Base-by-base conservation (phyloP, 2,888 invertebrate species). In the Ochropleura plecta region DNA sequence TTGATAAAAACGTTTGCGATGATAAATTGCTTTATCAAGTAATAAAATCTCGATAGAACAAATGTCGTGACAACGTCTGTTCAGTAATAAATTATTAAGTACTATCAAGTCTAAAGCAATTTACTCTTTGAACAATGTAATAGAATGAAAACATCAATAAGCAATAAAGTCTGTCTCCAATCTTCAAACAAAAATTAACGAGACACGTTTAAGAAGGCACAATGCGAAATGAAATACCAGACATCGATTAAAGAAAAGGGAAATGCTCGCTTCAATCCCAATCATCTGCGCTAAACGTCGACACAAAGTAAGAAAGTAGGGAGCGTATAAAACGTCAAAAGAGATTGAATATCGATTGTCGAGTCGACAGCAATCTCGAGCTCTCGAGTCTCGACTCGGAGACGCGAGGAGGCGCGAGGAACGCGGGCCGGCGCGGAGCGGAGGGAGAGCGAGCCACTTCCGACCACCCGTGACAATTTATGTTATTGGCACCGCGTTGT, bases 321-420 rank as follows among this genome's bases (percentile, higher is more conserved):
- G 93, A 94, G 93, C 92, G 94, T 91, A 94, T 94, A 94, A 93
- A 94, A 94, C 93, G 94, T 95, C 95, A 95, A 95, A 91, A 95
- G 95, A 96, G 96, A 96, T 96, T 96, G 96, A 96, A 95, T 96
- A 96, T 96, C 95, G 96, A 96, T 96, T 96, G 95, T 94, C 89
- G 93, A 94, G 92, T 93, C 94, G 94, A 94, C 94, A 93, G 95
- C 95, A 94, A 95, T 95, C 93, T 93, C 92, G 88, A 88, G 82
- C 82, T 82, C 90, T 87, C 86, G 86, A 86, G 81, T 82, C 90
- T 87, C 86, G 86, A 86, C 82, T 60, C 77, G 60, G 78, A 86
- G 88, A 89, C 82, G 82, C 82, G 82, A 74, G 86, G 84, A 84
- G 86, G 78, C 71, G 82, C 77, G 85, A 76, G 82, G 85, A 83